Evolutionary conservation across 2,888 invertebrate genomes (phyloP).

Genomic region (Erpobdella octoculata): DNA sequence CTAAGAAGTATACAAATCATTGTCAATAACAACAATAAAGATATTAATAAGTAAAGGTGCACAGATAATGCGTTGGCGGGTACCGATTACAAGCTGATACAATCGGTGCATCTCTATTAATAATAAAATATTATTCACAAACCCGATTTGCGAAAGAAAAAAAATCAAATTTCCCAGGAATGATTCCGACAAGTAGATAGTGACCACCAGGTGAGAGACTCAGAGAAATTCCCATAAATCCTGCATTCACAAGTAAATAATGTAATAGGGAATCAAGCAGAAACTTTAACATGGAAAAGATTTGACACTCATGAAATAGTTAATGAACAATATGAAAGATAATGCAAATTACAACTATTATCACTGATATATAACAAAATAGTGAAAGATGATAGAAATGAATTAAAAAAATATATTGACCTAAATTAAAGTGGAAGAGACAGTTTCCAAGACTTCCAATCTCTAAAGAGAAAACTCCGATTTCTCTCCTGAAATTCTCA

Average conservation of each 20-base stretch:
- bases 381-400: not conserved
- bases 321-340: not conserved
- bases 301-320: not conserved
- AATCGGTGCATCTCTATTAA: too few relatives aligned
- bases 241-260: conserved; percentile 44
- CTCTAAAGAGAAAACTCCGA: conserved; percentile 74
- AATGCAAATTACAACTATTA: not conserved
- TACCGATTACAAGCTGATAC: too few relatives aligned
- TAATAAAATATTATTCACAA: too few relatives aligned
- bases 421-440: conserved; percentile 62
- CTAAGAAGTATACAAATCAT: too few relatives aligned
- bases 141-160: too few relatives aligned
- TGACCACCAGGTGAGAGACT: conserved; percentile 74
- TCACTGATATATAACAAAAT: not conserved
- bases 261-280: not conserved
- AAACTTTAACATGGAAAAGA: not conserved
- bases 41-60: too few relatives aligned
- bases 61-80: too few relatives aligned
- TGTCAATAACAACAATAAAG: too few relatives aligned
- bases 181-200: conserved; percentile 72
- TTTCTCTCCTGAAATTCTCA: conserved; percentile 64
- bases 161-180: conserved; percentile 53
- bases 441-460: conserved; percentile 69
- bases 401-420: conserved; percentile 39
- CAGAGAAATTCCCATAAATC: conserved; percentile 73